Evolutionary conservation across 2,113 vertebrate genomes (phyloP).

Genomic region (Mustela nigripes): DNA sequence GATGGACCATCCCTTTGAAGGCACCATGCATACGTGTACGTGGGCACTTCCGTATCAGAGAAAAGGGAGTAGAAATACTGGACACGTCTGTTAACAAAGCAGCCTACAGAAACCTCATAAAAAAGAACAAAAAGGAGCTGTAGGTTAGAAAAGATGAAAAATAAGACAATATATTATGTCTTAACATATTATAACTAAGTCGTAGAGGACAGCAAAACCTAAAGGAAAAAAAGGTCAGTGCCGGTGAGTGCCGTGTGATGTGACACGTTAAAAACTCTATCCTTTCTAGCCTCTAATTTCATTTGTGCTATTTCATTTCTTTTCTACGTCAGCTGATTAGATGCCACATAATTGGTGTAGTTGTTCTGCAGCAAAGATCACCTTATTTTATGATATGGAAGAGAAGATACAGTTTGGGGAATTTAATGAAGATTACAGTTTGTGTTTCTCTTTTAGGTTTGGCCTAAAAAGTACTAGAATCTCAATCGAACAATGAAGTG

Average conservation of each 20-base stretch:
- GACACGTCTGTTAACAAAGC: neutral
- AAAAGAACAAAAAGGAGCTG: neutral
- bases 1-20: neutral
- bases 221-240: neutral
- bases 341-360: neutral
- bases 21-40: accelerated
- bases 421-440: neutral
- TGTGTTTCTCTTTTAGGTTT: neutral
- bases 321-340: neutral
- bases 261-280: neutral
- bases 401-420: neutral
- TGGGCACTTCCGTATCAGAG: neutral
- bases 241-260: accelerated
- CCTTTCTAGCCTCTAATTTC: neutral
- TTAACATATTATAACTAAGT: neutral
- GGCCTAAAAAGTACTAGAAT: neutral
- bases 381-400: slow-evolving; percentile 14
- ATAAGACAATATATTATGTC: neutral
- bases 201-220: neutral
- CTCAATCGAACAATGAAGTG: neutral
- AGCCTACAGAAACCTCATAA: neutral
- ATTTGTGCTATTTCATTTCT: neutral
- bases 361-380: neutral
- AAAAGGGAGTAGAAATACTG: neutral
- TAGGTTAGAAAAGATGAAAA: neutral